Evolutionary conservation across 2,113 vertebrate genomes (phyloP), one percentile per base, ranked within the genome.

Genomic region (Calyptommatus sinebrachiatus): DNA sequence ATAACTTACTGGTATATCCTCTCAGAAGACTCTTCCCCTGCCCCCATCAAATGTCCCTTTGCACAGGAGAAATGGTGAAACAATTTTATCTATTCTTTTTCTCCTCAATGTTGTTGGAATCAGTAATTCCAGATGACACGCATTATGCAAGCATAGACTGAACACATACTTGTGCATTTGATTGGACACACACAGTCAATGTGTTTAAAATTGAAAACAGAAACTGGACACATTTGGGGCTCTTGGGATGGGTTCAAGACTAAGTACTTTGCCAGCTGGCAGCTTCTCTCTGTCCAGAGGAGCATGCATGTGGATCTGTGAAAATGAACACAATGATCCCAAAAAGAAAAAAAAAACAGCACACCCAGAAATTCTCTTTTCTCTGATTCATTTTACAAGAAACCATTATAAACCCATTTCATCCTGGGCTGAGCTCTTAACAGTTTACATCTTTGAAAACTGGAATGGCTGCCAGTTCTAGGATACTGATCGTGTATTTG

Each of bases 141-240:
- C 29, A n/a, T 83, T 77, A 71, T 24, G 10, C 75, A 71, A 3
- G 41, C 31, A 69, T 75, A 75, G 67, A 41, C 75, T 26, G 28
- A 24, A 31, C 28, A 16, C 28, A 29, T 66, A 18, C 28, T 66
- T 66, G 65, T 29, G 28, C 28, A 66, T 20, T 66, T 66, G 65
- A 66, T 66, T 66, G 65, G 65, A 66, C 65, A 24, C 63, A 70
- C 57, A 2, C 57, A 28, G 72, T 71, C 65, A 83, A 45, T 70
- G 5, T 73, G 28, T 21, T 53, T 70, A 35, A 46, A 41, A 66
- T 28, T 65, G n/a, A 41, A 73, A 83, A 84, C 57, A 62, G 53
- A 73, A 22, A 50, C 24, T 74, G 21, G 73, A 71, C n/a, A 46
- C 2, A 12, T 70, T 53, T 57, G 21, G 20, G 68, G 63, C 62